phyloP scores from a whole-genome alignment of 1,140 invertebrate genomes.

The Drosophila watanabei region DNA sequence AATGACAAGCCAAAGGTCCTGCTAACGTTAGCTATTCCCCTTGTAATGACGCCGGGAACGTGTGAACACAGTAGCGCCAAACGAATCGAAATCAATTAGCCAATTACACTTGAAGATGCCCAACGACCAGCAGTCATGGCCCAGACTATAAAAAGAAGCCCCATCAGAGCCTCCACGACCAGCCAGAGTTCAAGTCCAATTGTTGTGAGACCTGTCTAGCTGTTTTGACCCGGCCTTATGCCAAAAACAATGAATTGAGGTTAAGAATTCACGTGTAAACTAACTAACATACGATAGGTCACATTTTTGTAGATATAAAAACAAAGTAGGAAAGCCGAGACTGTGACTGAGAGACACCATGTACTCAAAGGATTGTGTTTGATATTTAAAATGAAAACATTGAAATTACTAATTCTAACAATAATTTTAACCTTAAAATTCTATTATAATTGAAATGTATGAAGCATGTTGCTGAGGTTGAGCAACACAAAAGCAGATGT shows the following conservation, averaged over 20 bases:
- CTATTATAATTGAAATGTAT: background rate
- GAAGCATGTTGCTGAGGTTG: background rate
- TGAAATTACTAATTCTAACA: background rate
- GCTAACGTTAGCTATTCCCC: constrained; percentile 71
- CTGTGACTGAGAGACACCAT: background rate
- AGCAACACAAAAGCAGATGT: background rate
- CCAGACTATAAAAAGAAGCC: constrained; percentile 1
- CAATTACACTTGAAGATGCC: constrained; percentile 78
- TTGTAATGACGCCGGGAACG: constrained; percentile 32
- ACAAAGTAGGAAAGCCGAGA: background rate
- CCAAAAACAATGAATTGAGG: constrained; percentile 6
- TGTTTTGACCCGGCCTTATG: constrained; percentile 43
- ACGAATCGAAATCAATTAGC: constrained; percentile 83
- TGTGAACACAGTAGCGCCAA: constrained; percentile 66
- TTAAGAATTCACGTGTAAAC: background rate
- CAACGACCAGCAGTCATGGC: constrained; percentile 42
- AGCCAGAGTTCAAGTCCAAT: constrained; percentile 34
- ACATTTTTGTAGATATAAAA: background rate
- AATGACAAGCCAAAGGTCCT: constrained; percentile 71
- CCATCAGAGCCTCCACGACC: background rate
- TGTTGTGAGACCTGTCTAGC: constrained; percentile 57
- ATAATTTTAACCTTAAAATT: too few relatives aligned
- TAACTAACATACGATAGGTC: background rate
- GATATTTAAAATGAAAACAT: background rate
- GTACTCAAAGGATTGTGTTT: background rate